Base-by-base conservation (phyloP, 2,113 vertebrate species). In the Numida meleagris region DNA sequence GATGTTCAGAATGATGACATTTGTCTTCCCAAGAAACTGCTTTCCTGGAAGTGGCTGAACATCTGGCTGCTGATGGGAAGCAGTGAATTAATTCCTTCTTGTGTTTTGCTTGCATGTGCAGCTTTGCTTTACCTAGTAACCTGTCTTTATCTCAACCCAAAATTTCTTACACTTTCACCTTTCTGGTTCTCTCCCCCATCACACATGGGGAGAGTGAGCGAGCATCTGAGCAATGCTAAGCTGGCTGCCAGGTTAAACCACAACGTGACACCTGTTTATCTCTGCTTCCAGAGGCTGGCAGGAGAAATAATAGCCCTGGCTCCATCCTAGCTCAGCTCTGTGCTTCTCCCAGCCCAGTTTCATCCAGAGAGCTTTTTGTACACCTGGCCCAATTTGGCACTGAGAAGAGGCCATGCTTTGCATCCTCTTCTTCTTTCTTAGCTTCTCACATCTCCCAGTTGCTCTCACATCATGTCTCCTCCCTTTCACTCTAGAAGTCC, bases 401-500 rank as follows among this genome's bases (percentile, higher is more conserved):
- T 21, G 58, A 68, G 13, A 7, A 73, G 14, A 6, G 5, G 5
- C 7, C 42, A 40, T 1, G 2, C 7, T 86, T 93, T 21, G 20
- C 21, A 81, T 42, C 45, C 1, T 48, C 27, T 62, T 73, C 19
- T 29, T 34, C 36, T 5, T 5, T 20, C 13, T 53, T 46, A 53
- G 20, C 1, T 0, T 71, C 9, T 65, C 42, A 77, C 17, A 5
- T 79, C 4, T 12, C 2, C 70, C 65, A 79, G 5, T 20, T 1
- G 1, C 3, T 51, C 13, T 31, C 10, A 51, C 21, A 8, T 38
- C 18, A 55, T 3, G 33, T 63, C 16, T 10, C 23, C 20, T 80
- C 9, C 6, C 5, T 13, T 61, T 29, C 6, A 9, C 0, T 0
- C 6, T 3, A 5, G 5, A 51, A 31, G n/a, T 58, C 15, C 6